These are phyloP conservation scores for Scotopteryx bipunctaria DNA, from an alignment of 2,888 invertebrate species.

Conservation along the genomic window DNA sequence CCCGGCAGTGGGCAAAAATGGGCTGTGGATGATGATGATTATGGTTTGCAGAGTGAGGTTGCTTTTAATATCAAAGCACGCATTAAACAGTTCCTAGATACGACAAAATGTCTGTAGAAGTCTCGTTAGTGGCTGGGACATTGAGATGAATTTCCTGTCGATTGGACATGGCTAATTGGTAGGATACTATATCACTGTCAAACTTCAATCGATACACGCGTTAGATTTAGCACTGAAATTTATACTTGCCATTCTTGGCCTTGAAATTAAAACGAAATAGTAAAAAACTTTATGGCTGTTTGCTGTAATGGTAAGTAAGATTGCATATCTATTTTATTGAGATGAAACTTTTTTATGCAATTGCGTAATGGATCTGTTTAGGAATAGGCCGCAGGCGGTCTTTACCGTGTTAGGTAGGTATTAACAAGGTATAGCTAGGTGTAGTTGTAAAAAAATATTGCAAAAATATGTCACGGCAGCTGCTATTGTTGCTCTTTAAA, in stretches of 20 bases:
- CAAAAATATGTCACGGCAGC: slow-evolving; percentile 6
- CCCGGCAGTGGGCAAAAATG: too few species aligned
- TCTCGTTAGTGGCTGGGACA: slow-evolving; percentile 39
- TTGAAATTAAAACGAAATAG: slow-evolving; percentile 27
- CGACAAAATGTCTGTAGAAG: slow-evolving; percentile 23
- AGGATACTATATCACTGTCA: slow-evolving; percentile 40
- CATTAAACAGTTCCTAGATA: slow-evolving; percentile 15
- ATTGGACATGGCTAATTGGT: slow-evolving; percentile 41
- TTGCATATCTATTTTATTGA: slow-evolving; percentile 27
- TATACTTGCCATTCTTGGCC: slow-evolving; percentile 34
- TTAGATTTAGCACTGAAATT: slow-evolving; percentile 37
- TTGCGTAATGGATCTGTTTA: slow-evolving; percentile 13
- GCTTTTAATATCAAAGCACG: slow-evolving; percentile 4
- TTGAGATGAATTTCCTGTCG: slow-evolving; percentile 41
- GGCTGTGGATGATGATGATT: too few species aligned
- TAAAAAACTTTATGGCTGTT: slow-evolving; percentile 28
- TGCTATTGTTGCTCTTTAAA: slow-evolving; percentile 8
- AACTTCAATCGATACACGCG: slow-evolving; percentile 38
- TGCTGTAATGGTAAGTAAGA: slow-evolving; percentile 23
- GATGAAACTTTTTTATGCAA: slow-evolving; percentile 24
- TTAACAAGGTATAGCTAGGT: not conserved
- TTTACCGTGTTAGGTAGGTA: not conserved
- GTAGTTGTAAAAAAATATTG: not conserved
- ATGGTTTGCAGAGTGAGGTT: slow-evolving; percentile 1
- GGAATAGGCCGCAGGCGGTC: not conserved